A percentile compares a stretch with the other conserved stretches of the same genome.
Conservation (phyloP, 2,888 invertebrate genomes). For the Hipparchia semele region DNA sequence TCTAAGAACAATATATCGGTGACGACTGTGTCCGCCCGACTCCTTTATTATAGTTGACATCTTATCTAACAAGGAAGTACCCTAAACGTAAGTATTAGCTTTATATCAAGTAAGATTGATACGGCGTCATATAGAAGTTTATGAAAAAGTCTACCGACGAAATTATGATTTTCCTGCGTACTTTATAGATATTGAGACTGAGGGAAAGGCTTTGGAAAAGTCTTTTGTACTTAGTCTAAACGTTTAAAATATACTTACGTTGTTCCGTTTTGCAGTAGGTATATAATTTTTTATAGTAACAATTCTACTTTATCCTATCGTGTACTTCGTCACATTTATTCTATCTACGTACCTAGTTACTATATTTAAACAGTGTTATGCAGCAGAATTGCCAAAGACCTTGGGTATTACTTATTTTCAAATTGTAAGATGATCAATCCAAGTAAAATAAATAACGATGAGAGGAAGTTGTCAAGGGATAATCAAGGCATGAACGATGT, state of each 20-base stretch:
- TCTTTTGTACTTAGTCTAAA: no score
- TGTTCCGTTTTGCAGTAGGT: no score
- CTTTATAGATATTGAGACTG: no score
- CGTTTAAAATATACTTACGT: no score
- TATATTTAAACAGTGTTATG: no score
- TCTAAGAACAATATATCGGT: constrained; percentile 33
- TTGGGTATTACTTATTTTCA: neutral
- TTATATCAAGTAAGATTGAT: constrained; percentile 44
- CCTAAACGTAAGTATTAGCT: constrained; percentile 29
- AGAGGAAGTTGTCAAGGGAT: constrained; percentile 75
- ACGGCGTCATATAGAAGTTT: constrained; percentile 28
- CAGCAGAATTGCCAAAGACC: neutral
- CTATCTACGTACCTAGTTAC: no score
- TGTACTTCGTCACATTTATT: neutral
- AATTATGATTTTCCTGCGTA: neutral
- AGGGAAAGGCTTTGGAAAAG: no score
- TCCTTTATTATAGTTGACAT: constrained; percentile 33
- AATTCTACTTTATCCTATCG: neutral
- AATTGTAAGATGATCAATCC: constrained; percentile 12
- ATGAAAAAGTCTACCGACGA: neutral
- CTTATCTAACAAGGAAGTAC: constrained; percentile 45
- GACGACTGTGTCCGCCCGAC: constrained; percentile 10
- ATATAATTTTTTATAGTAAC: neutral
- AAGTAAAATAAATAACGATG: constrained; percentile 43
- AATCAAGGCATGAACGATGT: constrained; percentile 76